phyloP scores from a whole-genome alignment of 2,797 vertebrate species.

The Microctenopoma steveboyesi region DNA sequence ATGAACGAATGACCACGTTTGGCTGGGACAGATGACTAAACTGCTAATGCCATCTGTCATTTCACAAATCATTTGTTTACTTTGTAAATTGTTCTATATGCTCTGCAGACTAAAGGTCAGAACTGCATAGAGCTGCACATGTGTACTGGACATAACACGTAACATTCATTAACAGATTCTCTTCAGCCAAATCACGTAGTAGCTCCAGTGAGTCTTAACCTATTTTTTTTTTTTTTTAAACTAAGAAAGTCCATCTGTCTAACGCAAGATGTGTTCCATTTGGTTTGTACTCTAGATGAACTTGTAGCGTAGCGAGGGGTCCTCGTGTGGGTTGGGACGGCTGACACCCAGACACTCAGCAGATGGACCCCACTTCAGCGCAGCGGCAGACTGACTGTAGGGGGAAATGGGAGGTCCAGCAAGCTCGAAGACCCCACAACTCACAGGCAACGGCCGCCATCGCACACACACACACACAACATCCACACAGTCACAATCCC shows the following conservation, averaged over 20 bases:
- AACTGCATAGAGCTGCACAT: neutral
- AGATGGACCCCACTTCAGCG: slow-evolving; percentile 70
- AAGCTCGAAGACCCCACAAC: slow-evolving; percentile 55
- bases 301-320: slow-evolving; percentile 64
- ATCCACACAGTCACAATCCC: slow-evolving; percentile 32
- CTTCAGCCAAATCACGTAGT: slow-evolving; percentile 45
- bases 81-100: slow-evolving; percentile 9
- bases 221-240: slow-evolving; percentile 33
- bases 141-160: neutral
- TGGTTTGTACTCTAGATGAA: slow-evolving; percentile 61
- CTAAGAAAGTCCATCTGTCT: slow-evolving; percentile 65
- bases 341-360: slow-evolving; percentile 67
- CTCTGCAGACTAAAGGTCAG: neutral
- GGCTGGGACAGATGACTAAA: slow-evolving; percentile 17
- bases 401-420: slow-evolving; percentile 57
- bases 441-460: slow-evolving; percentile 26
- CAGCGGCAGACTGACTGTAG: slow-evolving; percentile 47
- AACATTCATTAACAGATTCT: slow-evolving; percentile 33
- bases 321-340: slow-evolving; percentile 59
- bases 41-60: slow-evolving; percentile 11
- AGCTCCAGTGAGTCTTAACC: slow-evolving; percentile 26
- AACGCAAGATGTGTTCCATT: slow-evolving; percentile 57
- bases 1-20: neutral
- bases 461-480: slow-evolving; percentile 8
- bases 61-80: neutral